Conservation (phyloP, 2,113 vertebrate species). For the Cyprinus carpio region DNA sequence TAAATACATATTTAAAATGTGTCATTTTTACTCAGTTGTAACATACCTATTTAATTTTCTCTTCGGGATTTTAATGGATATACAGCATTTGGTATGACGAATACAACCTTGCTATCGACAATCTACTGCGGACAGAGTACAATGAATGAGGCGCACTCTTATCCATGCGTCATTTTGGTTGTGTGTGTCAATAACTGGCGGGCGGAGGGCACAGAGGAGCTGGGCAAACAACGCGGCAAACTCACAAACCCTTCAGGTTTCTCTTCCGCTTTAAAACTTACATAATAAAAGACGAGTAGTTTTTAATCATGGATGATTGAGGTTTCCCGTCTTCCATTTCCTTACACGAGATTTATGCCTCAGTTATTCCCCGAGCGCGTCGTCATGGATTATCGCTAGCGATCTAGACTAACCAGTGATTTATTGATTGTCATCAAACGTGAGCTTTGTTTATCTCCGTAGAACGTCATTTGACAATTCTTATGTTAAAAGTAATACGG, state of each 20-base stretch:
- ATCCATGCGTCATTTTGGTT: conserved; percentile 64
- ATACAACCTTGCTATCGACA: background rate
- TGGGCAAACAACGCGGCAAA: conserved; percentile 68
- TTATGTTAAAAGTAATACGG: background rate
- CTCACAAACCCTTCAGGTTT: conserved; percentile 67
- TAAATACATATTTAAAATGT: background rate
- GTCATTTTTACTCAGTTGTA: background rate
- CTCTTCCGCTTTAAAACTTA: background rate
- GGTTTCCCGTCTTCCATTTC: background rate
- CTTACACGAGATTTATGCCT: background rate
- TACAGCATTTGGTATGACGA: background rate
- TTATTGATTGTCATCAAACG: background rate
- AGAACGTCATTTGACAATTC: background rate
- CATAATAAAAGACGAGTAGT: background rate
- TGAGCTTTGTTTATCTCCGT: background rate
- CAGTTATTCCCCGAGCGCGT: background rate
- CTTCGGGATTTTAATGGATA: background rate
- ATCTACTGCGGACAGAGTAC: background rate
- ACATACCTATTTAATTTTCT: background rate
- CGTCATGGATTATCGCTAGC: background rate
- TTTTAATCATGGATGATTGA: background rate
- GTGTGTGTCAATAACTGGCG: conserved; percentile 71
- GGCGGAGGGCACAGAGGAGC: conserved; percentile 69
- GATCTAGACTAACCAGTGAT: background rate
- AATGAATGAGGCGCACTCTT: conserved; percentile 55